These are phyloP conservation scores for Pissodes strobi DNA, from an alignment of 1,140 invertebrate species.

Conservation along the genomic window DNA sequence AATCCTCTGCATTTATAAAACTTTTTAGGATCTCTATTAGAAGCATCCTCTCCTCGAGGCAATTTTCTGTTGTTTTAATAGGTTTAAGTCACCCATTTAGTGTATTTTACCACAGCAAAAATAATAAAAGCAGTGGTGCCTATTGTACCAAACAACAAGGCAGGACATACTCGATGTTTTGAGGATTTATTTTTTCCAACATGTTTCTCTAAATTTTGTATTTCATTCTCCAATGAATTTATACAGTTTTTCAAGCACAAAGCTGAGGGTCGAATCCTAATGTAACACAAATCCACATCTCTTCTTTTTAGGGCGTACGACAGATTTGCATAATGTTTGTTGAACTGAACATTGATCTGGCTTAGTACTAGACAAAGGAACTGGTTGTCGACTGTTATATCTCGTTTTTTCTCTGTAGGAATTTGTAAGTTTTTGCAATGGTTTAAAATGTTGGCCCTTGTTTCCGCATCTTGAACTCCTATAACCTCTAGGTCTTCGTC, in stretches of 20 bases:
- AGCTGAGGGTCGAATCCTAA: constrained; percentile 22
- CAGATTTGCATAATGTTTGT: constrained; percentile 28
- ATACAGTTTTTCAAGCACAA: constrained; percentile 31
- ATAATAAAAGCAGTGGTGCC: no score
- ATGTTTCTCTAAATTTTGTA: constrained; percentile 20
- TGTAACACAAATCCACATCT: constrained; percentile 34
- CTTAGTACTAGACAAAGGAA: constrained; percentile 18
- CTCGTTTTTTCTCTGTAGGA: constrained; percentile 33
- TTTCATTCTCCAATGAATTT: constrained; percentile 21
- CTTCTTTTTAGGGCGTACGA: constrained; percentile 26
- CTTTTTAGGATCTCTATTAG: no score
- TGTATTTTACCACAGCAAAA: no score
- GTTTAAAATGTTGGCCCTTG: constrained; percentile 19
- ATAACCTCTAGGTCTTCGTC: constrained; percentile 39
- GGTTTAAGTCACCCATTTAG: no score
- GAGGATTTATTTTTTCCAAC: neutral
- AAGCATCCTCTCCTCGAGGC: no score
- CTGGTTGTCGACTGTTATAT: constrained; percentile 4
- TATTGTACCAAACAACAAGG: no score
- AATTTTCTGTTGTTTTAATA: no score
- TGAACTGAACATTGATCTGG: constrained; percentile 33
- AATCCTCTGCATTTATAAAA: no score
- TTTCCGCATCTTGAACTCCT: constrained; percentile 32
- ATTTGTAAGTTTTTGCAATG: constrained; percentile 33
- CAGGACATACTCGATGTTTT: neutral